Evolutionary conservation across 2,113 vertebrate genomes (phyloP).

Genomic region (Neodon shergylaensis): DNA sequence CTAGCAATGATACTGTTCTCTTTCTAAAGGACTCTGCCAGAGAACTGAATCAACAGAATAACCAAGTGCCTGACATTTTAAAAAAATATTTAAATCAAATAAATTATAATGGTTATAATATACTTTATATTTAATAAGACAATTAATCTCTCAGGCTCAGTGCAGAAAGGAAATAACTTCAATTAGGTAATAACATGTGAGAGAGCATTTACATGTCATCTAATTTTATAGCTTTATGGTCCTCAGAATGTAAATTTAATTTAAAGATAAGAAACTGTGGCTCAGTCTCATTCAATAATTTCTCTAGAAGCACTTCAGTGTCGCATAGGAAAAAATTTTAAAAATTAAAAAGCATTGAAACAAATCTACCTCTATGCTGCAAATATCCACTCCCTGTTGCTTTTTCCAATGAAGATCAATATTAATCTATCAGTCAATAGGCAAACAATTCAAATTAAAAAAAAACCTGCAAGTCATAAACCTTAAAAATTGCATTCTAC

Average conservation of each 20-base stretch:
- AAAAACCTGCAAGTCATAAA: not conserved
- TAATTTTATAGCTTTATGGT: not conserved
- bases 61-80: not conserved
- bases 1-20: not conserved
- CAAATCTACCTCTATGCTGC: rapidly evolving
- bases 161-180: not conserved
- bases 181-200: not conserved
- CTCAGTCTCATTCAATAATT: not conserved
- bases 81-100: constrained; percentile 55
- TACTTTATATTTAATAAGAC: constrained; percentile 16
- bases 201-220: not conserved
- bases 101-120: constrained; percentile 53
- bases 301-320: not conserved
- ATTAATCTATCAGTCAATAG: not conserved
- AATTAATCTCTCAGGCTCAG: not conserved
- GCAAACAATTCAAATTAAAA: not conserved
- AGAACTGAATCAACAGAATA: constrained; percentile 57
- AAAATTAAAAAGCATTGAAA: not conserved
- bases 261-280: not conserved
- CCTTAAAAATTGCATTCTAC: not conserved
- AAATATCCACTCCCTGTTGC: not conserved
- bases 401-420: not conserved
- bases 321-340: not conserved
- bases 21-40: constrained; percentile 18
- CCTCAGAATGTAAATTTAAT: not conserved